These are phyloP conservation scores for Schrankia costaestrigalis DNA, from an alignment of 2,888 invertebrate genomes.

Conservation along the genomic window DNA sequence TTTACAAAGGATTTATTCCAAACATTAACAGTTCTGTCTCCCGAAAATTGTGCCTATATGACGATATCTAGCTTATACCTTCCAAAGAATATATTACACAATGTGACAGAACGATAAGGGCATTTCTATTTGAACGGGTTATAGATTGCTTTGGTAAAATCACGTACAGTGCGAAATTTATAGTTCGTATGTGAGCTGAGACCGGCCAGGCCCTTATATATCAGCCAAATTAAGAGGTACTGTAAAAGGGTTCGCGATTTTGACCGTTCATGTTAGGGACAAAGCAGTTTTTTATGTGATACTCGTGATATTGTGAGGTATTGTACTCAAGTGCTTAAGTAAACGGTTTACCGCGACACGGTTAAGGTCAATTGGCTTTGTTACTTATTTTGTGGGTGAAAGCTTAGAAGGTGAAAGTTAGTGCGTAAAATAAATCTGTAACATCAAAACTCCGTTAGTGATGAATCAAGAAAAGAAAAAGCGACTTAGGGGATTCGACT, in stretches of 20 bases:
- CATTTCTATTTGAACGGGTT: constrained; percentile 32
- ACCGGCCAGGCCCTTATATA: constrained; percentile 22
- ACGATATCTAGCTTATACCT: constrained; percentile 14
- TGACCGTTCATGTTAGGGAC: constrained; percentile 24
- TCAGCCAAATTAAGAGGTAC: constrained; percentile 34
- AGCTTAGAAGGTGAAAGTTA: background rate
- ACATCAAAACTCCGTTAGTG: too few species aligned
- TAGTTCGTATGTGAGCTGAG: constrained; percentile 29
- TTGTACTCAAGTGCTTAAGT: constrained; percentile 8
- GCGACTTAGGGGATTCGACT: too few species aligned
- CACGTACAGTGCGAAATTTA: constrained; percentile 36
- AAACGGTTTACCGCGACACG: constrained; percentile 11
- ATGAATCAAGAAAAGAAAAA: too few species aligned
- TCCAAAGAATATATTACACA: constrained; percentile 20
- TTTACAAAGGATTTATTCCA: background rate
- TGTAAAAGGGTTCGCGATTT: constrained; percentile 25
- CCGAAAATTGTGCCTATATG: constrained; percentile 11
- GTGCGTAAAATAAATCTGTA: background rate
- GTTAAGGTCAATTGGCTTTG: constrained; percentile 4
- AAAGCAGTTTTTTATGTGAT: constrained; percentile 25
- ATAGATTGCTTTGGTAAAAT: constrained; percentile 30
- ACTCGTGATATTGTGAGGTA: constrained; percentile 23
- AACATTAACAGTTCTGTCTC: constrained; percentile 3
- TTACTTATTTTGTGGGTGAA: constrained; percentile 2
- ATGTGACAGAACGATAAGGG: constrained; percentile 28